Evolutionary conservation across 2,113 vertebrate genomes (phyloP).

Genomic region (Balaeniceps rex): DNA sequence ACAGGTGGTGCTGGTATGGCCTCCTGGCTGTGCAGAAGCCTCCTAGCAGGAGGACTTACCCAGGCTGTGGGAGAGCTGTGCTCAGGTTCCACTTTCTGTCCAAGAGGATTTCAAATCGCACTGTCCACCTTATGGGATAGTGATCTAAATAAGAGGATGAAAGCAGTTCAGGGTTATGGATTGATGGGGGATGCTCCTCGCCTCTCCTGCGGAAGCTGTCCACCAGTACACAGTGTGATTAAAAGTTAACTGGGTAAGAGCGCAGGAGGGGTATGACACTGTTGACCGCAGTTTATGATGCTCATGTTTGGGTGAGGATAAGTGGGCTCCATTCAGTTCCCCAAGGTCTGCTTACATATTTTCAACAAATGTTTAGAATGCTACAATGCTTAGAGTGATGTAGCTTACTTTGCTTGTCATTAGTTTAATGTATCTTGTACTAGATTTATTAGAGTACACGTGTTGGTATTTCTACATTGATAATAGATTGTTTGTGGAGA

Average conservation of each 20-base stretch:
- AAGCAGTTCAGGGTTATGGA: neutral
- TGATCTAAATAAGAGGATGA: neutral
- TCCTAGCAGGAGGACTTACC: neutral
- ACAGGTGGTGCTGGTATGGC: neutral
- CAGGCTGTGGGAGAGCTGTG: no score
- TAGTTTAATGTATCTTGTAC: neutral
- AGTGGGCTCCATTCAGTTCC: neutral
- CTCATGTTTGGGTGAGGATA: neutral
- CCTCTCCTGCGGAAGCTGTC: neutral
- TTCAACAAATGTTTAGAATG: neutral
- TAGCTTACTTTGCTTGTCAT: neutral
- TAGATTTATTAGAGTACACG: neutral
- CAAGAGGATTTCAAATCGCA: neutral
- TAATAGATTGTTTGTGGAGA: neutral
- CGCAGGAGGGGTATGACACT: neutral
- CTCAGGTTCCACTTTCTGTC: neutral
- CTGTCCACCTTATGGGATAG: accelerated
- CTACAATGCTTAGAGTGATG: neutral
- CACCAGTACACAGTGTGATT: accelerated
- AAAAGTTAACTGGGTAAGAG: neutral
- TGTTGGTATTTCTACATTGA: neutral
- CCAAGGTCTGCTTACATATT: neutral
- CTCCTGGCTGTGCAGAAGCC: neutral
- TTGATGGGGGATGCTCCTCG: accelerated
- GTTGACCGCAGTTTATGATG: neutral